A percentile compares a stretch with the other conserved stretches of the same genome.
These are phyloP conservation scores for Alaudala cheleensis DNA, from an alignment of 2,113 vertebrate species.

Conservation along the genomic window DNA sequence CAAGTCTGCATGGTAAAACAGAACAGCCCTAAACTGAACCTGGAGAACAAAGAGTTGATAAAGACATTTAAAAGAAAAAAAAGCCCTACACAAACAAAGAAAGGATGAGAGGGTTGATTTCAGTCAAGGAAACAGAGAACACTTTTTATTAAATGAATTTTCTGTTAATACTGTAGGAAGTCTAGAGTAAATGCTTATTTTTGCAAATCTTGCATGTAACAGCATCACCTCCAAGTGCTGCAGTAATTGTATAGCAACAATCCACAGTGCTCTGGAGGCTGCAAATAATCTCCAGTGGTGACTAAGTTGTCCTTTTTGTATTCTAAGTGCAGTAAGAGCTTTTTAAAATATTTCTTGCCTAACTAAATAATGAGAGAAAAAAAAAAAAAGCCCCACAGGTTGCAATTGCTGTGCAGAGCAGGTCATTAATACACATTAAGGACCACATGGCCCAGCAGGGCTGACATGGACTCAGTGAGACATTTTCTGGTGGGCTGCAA, in stretches of 20 bases:
- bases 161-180: neutral
- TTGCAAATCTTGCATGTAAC: neutral
- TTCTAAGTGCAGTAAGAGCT: slow-evolving; percentile 1
- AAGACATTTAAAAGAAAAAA: neutral
- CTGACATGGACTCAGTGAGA: neutral
- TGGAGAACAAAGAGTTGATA: neutral
- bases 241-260: slow-evolving; percentile 28
- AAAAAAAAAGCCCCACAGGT: neutral
- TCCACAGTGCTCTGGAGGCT: neutral
- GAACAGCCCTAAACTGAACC: neutral
- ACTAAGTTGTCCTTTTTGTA: neutral
- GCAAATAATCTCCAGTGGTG: slow-evolving; percentile 10
- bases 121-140: neutral
- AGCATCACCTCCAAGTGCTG: neutral
- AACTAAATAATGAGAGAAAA: neutral
- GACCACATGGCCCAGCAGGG: neutral
- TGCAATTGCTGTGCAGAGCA: neutral
- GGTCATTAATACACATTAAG: slow-evolving; percentile 41
- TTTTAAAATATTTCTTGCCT: slow-evolving; percentile 5
- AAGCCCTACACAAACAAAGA: neutral
- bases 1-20: neutral
- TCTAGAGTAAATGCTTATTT: neutral
- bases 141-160: neutral
- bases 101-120: neutral
- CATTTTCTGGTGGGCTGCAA: neutral